A percentile compares a stretch with the other conserved stretches of the same genome.
Conservation (phyloP, 2,113 vertebrate species). For the Alligator mississippiensis region DNA sequence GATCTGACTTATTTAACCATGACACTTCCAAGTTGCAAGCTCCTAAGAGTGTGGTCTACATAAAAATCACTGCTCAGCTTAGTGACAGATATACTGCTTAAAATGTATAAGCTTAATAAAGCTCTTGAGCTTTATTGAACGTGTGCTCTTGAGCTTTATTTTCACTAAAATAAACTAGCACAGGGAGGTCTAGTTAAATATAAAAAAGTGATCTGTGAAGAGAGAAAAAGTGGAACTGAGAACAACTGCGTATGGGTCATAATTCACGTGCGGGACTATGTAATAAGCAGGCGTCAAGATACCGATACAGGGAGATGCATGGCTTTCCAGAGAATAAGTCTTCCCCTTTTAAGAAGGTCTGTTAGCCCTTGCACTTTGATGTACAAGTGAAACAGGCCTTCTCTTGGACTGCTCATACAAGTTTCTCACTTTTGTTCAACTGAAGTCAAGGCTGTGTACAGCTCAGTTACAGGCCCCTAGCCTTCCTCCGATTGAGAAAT, state of each 20-base stretch:
- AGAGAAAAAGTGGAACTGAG: background rate
- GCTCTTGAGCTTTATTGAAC: too few relatives aligned
- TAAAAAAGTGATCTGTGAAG: rapidly evolving
- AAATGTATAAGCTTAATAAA: background rate
- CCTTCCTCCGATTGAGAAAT: conserved; percentile 53
- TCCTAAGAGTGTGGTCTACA: background rate
- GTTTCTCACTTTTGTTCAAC: conserved; percentile 22
- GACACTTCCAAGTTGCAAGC: background rate
- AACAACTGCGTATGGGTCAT: too few relatives aligned
- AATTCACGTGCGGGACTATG: background rate
- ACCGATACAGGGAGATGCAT: background rate
- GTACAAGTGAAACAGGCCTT: background rate
- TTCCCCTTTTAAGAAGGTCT: background rate
- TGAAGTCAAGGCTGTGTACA: background rate
- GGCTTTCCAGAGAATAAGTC: background rate
- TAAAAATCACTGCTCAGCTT: background rate
- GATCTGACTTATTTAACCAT: background rate
- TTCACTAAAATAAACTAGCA: background rate
- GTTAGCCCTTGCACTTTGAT: background rate
- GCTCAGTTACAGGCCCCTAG: conserved; percentile 42
- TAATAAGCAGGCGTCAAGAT: too few relatives aligned
- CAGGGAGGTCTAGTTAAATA: background rate
- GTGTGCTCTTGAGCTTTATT: rapidly evolving
- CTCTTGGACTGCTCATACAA: background rate
- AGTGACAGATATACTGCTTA: background rate